These are phyloP conservation scores for Momotus momota DNA, from an alignment of 2,797 vertebrate species.

Conservation along the genomic window DNA sequence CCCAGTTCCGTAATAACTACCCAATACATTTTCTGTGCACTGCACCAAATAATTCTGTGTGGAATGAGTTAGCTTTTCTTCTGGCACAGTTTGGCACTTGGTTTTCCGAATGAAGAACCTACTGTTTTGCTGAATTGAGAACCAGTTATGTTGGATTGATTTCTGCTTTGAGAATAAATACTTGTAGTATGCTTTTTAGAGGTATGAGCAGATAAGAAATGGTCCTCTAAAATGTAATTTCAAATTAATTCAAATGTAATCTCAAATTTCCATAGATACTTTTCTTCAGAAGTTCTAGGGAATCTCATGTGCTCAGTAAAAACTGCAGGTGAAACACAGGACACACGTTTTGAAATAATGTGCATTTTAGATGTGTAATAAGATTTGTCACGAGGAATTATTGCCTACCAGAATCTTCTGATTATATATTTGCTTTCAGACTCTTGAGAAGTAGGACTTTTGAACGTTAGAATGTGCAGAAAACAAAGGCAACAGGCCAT, in stretches of 20 bases:
- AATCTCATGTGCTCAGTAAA: background rate
- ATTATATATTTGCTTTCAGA: background rate
- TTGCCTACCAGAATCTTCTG: background rate
- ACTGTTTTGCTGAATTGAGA: background rate
- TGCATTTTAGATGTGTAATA: background rate
- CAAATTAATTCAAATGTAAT: background rate
- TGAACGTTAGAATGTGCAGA: background rate
- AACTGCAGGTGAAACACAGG: background rate
- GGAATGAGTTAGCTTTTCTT: background rate
- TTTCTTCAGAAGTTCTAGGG: background rate
- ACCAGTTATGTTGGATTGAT: background rate
- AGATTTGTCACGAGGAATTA: background rate
- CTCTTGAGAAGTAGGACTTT: background rate
- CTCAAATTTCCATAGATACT: background rate
- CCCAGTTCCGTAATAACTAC: background rate
- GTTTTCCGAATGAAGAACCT: background rate
- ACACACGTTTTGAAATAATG: background rate
- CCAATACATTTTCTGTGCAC: background rate
- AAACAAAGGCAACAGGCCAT: background rate
- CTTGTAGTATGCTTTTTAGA: background rate
- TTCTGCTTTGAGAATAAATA: background rate
- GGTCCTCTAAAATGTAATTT: background rate
- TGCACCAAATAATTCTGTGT: background rate
- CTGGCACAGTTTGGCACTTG: background rate
- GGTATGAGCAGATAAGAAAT: background rate